These are phyloP conservation scores for Mercenaria mercenaria DNA, from an alignment of 1,140 invertebrate species.

Conservation along the genomic window DNA sequence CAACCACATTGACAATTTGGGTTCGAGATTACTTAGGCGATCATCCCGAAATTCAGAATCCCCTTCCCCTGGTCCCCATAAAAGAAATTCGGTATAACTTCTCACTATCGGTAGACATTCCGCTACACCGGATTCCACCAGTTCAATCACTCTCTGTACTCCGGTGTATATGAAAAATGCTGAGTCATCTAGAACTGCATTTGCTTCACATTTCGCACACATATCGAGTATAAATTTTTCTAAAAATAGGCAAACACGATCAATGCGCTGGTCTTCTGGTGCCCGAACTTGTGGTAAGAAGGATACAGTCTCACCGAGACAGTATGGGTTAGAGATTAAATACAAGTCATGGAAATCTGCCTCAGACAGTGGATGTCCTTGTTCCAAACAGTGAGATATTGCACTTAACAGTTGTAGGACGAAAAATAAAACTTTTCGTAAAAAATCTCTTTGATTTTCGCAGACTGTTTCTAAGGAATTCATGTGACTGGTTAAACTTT, in stretches of 20 bases:
- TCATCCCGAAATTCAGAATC: slow-evolving; percentile 64
- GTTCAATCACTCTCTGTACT: slow-evolving; percentile 71
- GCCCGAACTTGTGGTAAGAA: slow-evolving; percentile 80
- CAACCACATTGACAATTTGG: slow-evolving; percentile 81
- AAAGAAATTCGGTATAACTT: slow-evolving; percentile 78
- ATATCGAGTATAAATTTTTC: slow-evolving; percentile 77
- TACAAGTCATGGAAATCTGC: slow-evolving; percentile 80
- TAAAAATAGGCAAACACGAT: slow-evolving; percentile 79
- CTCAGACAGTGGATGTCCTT: slow-evolving; percentile 79
- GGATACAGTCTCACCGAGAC: slow-evolving; percentile 78
- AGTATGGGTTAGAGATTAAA: slow-evolving; percentile 74
- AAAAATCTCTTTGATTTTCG: slow-evolving; percentile 75
- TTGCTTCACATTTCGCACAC: slow-evolving; percentile 65
- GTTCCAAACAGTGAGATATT: slow-evolving; percentile 82
- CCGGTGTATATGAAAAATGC: slow-evolving; percentile 67
- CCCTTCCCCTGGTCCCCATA: slow-evolving; percentile 79
- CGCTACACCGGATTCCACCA: slow-evolving; percentile 75
- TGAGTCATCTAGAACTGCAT: slow-evolving; percentile 67
- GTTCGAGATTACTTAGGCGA: slow-evolving; percentile 76
- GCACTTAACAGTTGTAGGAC: slow-evolving; percentile 81
- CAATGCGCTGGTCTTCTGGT: slow-evolving; percentile 76
- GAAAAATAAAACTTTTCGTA: slow-evolving; percentile 76
- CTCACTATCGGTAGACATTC: slow-evolving; percentile 79
- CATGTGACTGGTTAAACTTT: slow-evolving; percentile 78
- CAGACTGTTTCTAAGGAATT: slow-evolving; percentile 72